phyloP scores from a whole-genome alignment of 1,140 invertebrate species.

The Agraylea sexmaculata region DNA sequence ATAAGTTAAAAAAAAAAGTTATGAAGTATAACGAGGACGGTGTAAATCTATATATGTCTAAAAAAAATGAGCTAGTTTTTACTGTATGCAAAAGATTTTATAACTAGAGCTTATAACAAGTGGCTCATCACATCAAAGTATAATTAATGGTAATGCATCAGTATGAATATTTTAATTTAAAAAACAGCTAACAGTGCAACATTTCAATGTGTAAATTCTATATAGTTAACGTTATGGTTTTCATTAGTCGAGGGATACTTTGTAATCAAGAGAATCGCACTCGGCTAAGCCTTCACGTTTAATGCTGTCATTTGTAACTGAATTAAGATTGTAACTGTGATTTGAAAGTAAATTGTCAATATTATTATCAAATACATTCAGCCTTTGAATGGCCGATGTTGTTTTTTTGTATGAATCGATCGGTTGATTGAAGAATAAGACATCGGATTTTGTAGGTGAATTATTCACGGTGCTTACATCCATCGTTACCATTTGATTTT shows the following conservation, averaged over 20 bases:
- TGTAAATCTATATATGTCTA: no score
- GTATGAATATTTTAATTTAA: no score
- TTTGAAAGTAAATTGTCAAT: conserved; percentile 21
- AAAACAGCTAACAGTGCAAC: no score
- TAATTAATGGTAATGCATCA: no score
- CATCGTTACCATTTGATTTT: conserved; percentile 26
- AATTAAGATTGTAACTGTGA: conserved; percentile 31
- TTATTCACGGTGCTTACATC: conserved; percentile 24
- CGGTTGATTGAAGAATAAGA: conserved; percentile 18
- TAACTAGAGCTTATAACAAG: no score
- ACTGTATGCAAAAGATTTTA: no score
- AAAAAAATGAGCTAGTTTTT: no score
- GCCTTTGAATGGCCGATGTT: conserved; percentile 33
- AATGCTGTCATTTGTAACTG: conserved; percentile 24
- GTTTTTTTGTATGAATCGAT: conserved; percentile 21
- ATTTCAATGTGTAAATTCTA: no score
- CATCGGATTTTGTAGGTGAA: conserved; percentile 21
- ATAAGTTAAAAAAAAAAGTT: no score
- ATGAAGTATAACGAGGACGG: no score
- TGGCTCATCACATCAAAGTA: no score
- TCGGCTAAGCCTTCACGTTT: conserved; percentile 20
- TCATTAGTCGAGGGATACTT: conserved; percentile 19
- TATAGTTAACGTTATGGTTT: no score
- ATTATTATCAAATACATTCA: conserved; percentile 36
- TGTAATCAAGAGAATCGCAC: conserved; percentile 19